Percentiles rank a stretch among this genome's conserved stretches.
Conservation (phyloP, 2,888 invertebrate species). For the Cacoxenus indagator region DNA sequence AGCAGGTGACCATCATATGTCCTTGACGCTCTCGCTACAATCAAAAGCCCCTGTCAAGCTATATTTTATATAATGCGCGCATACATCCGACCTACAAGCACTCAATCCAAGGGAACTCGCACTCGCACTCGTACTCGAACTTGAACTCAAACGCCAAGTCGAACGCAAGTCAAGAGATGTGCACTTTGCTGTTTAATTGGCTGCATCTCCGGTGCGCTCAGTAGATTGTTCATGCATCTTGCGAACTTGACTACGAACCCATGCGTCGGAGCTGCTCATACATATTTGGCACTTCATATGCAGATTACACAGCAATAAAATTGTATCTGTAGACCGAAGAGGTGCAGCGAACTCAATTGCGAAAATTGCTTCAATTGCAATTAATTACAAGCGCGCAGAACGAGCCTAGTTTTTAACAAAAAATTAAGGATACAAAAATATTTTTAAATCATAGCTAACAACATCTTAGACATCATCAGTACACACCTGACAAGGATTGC, state of each 20-base stretch:
- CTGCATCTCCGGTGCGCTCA: conserved; percentile 10
- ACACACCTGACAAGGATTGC: too few relatives aligned
- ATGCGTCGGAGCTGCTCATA: background rate
- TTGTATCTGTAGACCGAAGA: too few relatives aligned
- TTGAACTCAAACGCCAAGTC: too few relatives aligned
- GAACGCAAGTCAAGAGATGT: background rate
- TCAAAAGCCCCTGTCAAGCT: background rate
- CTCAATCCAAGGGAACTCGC: background rate
- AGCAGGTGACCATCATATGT: too few relatives aligned
- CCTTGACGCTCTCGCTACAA: background rate
- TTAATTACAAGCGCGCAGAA: too few relatives aligned
- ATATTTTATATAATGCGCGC: background rate
- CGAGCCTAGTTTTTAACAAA: too few relatives aligned
- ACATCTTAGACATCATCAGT: too few relatives aligned
- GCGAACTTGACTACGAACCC: background rate
- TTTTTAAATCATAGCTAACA: too few relatives aligned
- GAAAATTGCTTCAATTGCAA: too few relatives aligned
- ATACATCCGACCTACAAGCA: background rate
- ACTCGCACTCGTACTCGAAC: too few relatives aligned
- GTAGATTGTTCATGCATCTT: background rate
- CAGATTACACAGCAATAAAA: conserved; percentile 12
- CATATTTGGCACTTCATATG: conserved; percentile 6
- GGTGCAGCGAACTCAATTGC: too few relatives aligned
- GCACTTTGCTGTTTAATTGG: conserved; percentile 10
- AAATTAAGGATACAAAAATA: too few relatives aligned